A percentile compares a stretch with the other conserved stretches of the same genome.
Evolutionary conservation across 1,140 invertebrate species (phyloP).

Genomic region (Pachyrhynchus sulphureomaculatus): DNA sequence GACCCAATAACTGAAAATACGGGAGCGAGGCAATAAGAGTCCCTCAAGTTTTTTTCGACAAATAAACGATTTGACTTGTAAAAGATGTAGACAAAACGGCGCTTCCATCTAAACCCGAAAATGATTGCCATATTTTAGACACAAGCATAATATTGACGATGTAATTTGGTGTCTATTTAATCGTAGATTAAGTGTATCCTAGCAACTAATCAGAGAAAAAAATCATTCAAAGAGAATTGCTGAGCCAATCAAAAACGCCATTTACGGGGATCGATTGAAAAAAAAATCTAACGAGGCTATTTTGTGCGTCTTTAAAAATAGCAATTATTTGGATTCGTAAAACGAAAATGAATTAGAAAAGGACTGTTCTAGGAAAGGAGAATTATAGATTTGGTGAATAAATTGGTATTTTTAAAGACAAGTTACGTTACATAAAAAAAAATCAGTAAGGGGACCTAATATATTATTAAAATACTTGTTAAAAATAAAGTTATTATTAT

Average conservation of each 20-base stretch:
- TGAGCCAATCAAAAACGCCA: slow-evolving; percentile 52
- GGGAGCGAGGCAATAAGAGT: slow-evolving; percentile 48
- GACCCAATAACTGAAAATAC: slow-evolving; percentile 16
- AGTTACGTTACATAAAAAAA: neutral
- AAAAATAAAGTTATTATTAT: neutral
- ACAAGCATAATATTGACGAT: slow-evolving; percentile 20
- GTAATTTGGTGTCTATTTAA: slow-evolving; percentile 36
- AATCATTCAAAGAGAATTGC: slow-evolving; percentile 50
- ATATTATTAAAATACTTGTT: slow-evolving; percentile 1
- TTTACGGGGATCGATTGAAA: slow-evolving; percentile 18
- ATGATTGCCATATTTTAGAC: slow-evolving; percentile 43
- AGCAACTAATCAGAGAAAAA: slow-evolving; percentile 34
- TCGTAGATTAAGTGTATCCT: slow-evolving; percentile 30
- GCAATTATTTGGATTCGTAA: neutral
- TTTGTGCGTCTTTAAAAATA: slow-evolving; percentile 24
- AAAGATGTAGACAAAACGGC: slow-evolving; percentile 1
- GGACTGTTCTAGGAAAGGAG: neutral
- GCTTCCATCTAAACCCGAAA: slow-evolving; percentile 48
- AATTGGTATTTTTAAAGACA: slow-evolving; percentile 18
- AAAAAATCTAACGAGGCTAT: slow-evolving; percentile 2
- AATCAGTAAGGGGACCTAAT: slow-evolving; percentile 42
- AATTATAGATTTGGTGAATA: neutral
- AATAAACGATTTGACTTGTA: neutral
- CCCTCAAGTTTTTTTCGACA: slow-evolving; percentile 34
- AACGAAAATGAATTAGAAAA: neutral